A percentile compares a stretch with the other conserved stretches of the same genome.
phyloP scores from a whole-genome alignment of 2,113 vertebrate species.

The Hemiprocne comata region DNA sequence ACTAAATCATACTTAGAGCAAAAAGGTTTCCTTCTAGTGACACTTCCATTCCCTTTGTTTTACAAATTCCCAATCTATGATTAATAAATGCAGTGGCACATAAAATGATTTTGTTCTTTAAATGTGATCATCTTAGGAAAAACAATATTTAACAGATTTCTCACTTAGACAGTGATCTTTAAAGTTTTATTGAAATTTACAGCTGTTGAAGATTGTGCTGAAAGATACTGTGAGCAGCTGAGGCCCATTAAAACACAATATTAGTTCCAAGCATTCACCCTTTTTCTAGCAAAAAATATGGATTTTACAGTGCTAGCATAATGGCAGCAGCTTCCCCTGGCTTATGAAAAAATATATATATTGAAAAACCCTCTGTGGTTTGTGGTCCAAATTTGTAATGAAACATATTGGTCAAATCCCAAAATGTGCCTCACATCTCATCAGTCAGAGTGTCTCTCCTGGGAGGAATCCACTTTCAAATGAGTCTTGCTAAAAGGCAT shows the following conservation, averaged over 20 bases:
- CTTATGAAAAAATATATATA: not conserved
- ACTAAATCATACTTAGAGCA: constrained; percentile 45
- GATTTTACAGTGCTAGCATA: not conserved
- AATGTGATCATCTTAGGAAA: not conserved
- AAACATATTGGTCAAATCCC: constrained; percentile 42
- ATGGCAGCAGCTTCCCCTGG: not conserved
- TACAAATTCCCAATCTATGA: constrained; percentile 39
- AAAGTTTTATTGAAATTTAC: constrained; percentile 45
- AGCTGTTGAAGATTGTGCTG: constrained; percentile 8
- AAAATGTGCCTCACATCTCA: not conserved
- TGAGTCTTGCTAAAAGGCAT: not conserved
- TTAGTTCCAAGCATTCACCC: not conserved
- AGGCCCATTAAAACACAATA: constrained; percentile 23
- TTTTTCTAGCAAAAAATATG: not conserved
- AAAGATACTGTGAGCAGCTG: constrained; percentile 6
- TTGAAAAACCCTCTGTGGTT: not conserved
- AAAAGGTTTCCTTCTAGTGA: constrained; percentile 45
- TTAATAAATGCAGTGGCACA: not conserved
- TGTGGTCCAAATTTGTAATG: constrained; percentile 7
- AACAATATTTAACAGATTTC: constrained; percentile 34
- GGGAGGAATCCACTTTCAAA: not conserved
- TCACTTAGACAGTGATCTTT: not conserved
- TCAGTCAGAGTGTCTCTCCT: not conserved
- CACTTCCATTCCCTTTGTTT: constrained; percentile 33
- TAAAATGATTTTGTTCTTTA: constrained; percentile 16